phyloP scores from a whole-genome alignment of 2,113 vertebrate species.

The Forbesichthys agassizii region DNA sequence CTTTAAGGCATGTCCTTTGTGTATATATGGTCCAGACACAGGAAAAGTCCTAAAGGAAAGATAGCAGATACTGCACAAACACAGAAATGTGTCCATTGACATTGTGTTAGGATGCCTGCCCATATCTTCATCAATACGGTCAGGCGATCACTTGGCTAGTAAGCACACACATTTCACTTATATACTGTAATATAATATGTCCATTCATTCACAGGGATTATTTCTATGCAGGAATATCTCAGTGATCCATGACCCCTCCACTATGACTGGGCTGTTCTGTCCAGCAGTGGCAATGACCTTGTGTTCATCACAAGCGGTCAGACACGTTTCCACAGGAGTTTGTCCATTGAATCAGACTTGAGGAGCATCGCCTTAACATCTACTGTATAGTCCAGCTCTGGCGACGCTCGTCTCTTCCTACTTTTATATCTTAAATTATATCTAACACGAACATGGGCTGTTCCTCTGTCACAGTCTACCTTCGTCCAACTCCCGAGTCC shows the following conservation, averaged over 20 bases:
- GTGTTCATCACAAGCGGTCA: background rate
- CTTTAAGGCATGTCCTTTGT: constrained; percentile 69
- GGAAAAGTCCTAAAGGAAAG: constrained; percentile 51
- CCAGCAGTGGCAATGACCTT: background rate
- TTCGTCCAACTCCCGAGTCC: background rate
- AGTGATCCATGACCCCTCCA: constrained; percentile 5
- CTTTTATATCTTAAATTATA: background rate
- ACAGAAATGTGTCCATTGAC: constrained; percentile 32
- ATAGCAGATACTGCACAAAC: constrained; percentile 31
- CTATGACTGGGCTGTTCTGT: background rate
- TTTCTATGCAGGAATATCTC: background rate
- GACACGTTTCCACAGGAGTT: background rate
- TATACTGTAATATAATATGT: constrained; percentile 8
- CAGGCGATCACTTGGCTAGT: constrained; percentile 13
- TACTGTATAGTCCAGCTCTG: constrained; percentile 9
- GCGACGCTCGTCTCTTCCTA: no score
- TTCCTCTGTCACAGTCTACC: constrained; percentile 10
- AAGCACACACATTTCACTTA: constrained; percentile 4
- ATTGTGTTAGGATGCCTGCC: constrained; percentile 23
- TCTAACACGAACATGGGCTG: background rate
- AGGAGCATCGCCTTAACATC: constrained; percentile 20
- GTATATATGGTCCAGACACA: constrained; percentile 57
- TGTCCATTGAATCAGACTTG: background rate
- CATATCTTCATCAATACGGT: background rate
- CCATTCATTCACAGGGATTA: background rate